Evolutionary conservation across 1,140 invertebrate species (phyloP), one percentile per base, ranked within the genome.

Genomic region (Colletes latitarsis): DNA sequence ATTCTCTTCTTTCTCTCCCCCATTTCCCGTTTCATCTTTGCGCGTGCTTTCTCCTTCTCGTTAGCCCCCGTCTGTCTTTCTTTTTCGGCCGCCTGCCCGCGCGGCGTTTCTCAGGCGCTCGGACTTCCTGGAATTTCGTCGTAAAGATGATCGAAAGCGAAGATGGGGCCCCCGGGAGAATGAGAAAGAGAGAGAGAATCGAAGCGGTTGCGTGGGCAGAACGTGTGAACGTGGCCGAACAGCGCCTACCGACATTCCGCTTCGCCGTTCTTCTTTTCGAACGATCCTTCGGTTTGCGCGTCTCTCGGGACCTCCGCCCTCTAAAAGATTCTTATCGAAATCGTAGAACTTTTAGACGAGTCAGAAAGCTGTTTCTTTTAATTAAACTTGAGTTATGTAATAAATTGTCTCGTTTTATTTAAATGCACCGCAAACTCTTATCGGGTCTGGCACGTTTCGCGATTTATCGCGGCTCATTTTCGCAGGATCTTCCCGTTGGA

Each of bases 91-190:
- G 14, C 60, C 53, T 53, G 19, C 39, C 68, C 46, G 46, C 60
- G 60, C 69, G 68, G 71, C 71, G 76, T 71, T 68, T 72, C 74
- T 74, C 77, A 21, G 64, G 57, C 62, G 62, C 70, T 81, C 74
- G 78, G 41, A 49, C 64, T 85, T 85, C 83, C 78, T 74, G 62
- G 80, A 86, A 85, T 82, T 71, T 62, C 82, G 78, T 82, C 81
- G 52, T 71, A 52, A 84, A 57, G 78, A 77, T 84, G 83, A 84
- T 84, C 84, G 82, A 81, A 84, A 81, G 66, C 68, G 68, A 84
- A 81, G 82, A 85, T 76, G 77, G 77, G 77, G 64, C 60, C 21
- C 17, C 43, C 15, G 17, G 3, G 55, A 57, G 41, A 58, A 60
- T 52, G 63, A 68, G 79, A 19, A 17, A 10, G 41, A 66, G 49